These are phyloP conservation scores for Bimastos eiseni DNA, from an alignment of 2,888 invertebrate species.

Conservation along the genomic window DNA sequence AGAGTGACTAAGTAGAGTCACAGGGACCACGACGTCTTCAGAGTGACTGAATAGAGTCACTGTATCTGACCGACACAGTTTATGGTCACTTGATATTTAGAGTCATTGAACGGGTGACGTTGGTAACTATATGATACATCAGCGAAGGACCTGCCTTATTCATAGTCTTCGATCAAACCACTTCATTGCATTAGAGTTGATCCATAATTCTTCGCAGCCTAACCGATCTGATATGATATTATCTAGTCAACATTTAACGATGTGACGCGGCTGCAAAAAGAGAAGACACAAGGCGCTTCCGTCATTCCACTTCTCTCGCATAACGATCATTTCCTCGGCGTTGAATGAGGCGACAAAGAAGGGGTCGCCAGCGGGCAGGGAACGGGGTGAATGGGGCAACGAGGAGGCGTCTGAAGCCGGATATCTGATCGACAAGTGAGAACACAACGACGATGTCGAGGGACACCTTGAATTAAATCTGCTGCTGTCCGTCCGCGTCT, in stretches of 20 bases:
- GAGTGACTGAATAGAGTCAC: too few species aligned
- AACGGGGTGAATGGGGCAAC: neutral
- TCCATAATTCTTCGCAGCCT: neutral
- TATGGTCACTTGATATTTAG: too few species aligned
- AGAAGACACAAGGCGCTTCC: neutral
- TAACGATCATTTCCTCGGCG: neutral
- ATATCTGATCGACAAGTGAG: conserved; percentile 13
- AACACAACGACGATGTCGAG: neutral
- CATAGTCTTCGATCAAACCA: neutral
- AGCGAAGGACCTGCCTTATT: neutral
- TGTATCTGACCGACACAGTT: too few species aligned
- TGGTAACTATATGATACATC: neutral
- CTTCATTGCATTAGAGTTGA: neutral
- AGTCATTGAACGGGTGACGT: too few species aligned
- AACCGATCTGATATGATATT: neutral
- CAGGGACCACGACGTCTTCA: too few species aligned
- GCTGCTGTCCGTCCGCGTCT: neutral
- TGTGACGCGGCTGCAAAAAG: neutral
- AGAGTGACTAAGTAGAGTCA: too few species aligned
- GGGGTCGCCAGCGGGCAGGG: too few species aligned
- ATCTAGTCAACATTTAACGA: neutral
- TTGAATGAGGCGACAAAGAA: neutral
- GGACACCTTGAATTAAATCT: conserved; percentile 2
- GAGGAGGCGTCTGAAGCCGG: conserved; percentile 10
- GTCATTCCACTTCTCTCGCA: neutral